Conservation (phyloP, 2,888 invertebrate genomes). For the Nomada goodeniana region DNA sequence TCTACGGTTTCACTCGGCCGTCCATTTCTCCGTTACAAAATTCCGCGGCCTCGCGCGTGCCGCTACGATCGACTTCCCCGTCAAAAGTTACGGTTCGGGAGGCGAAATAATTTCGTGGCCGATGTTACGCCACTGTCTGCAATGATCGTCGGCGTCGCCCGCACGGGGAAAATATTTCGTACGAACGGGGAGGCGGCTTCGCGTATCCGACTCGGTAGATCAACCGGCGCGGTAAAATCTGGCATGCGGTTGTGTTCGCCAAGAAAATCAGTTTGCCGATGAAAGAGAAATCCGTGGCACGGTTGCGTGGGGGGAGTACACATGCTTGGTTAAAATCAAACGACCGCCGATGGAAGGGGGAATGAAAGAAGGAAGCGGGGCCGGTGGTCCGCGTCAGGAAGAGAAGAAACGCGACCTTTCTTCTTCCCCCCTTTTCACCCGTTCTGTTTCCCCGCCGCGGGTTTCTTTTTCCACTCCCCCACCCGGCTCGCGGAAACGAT, state of each 20-base stretch:
- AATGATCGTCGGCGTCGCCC: background rate
- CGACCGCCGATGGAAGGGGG: conserved; percentile 1
- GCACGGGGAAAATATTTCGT: background rate
- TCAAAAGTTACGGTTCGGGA: no score
- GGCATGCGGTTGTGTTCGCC: conserved; percentile 12
- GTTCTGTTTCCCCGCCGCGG: conserved; percentile 16
- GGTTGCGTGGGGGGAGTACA: conserved; percentile 35
- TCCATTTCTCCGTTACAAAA: no score
- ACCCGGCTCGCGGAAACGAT: conserved; percentile 63
- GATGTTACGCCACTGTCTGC: background rate
- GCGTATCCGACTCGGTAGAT: conserved; percentile 6
- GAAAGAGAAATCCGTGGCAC: conserved; percentile 67
- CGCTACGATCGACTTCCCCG: no score
- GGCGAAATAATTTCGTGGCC: background rate
- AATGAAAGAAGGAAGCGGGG: conserved; percentile 40
- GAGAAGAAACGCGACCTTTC: conserved; percentile 57
- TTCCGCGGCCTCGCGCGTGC: no score
- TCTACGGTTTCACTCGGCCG: no score
- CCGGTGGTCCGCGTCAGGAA: conserved; percentile 57
- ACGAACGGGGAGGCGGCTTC: no score
- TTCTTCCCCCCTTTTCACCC: conserved; percentile 45
- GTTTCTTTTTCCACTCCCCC: background rate
- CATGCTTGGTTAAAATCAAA: conserved; percentile 64
- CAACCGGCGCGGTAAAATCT: conserved; percentile 16
- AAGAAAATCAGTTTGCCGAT: conserved; percentile 69